These are phyloP conservation scores for Eupithecia abbreviata DNA, from an alignment of 2,888 invertebrate species.

Conservation along the genomic window DNA sequence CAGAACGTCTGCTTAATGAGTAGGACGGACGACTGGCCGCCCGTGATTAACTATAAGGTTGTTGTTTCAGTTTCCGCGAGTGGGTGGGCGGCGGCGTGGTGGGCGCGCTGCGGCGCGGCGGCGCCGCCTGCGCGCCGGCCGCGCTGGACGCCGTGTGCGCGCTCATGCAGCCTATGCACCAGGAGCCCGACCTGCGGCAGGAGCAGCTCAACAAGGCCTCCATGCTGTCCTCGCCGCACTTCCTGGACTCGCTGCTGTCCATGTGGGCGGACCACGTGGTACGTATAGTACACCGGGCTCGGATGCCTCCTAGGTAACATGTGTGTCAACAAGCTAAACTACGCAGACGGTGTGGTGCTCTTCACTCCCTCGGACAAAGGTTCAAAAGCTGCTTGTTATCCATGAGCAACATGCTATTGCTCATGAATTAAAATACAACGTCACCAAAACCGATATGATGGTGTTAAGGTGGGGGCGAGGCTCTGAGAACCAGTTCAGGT, in stretches of 20 bases:
- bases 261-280: conserved; percentile 98
- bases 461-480: too few relatives aligned
- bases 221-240: conserved; percentile 94
- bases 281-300: background rate
- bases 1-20: too few relatives aligned
- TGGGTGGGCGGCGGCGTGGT: conserved; percentile 97
- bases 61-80: conserved; percentile 91
- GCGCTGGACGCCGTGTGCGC: conserved; percentile 99
- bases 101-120: conserved; percentile 92
- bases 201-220: conserved; percentile 99
- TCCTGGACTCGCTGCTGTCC: conserved; percentile 95
- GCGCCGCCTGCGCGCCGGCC: conserved; percentile 96
- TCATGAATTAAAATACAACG: too few relatives aligned
- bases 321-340: too few relatives aligned
- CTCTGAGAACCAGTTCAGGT: too few relatives aligned
- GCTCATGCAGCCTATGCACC: conserved; percentile 99
- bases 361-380: too few relatives aligned
- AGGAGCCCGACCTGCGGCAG: conserved; percentile 97
- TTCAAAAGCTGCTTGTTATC: too few relatives aligned
- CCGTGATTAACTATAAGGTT: background rate
- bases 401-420: too few relatives aligned
- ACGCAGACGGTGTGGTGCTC: too few relatives aligned
- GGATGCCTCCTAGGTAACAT: background rate
- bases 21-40: too few relatives aligned
- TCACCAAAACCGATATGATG: too few relatives aligned